Evolutionary conservation across 2,797 vertebrate genomes (phyloP).

Genomic region (Esox masquinongy): DNA sequence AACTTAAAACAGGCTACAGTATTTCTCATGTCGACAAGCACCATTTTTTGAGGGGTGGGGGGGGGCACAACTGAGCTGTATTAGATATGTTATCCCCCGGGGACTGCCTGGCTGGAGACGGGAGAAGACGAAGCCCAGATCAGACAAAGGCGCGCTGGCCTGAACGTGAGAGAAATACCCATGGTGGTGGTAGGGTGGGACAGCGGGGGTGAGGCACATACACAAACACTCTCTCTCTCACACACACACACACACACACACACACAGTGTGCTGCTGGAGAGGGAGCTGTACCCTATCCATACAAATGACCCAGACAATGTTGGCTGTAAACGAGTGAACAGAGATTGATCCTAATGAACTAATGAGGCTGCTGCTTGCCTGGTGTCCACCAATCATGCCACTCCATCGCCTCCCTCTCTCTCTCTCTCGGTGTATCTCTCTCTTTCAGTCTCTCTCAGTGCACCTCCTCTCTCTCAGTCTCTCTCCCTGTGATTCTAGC

Average conservation of each 20-base stretch:
- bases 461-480: no score
- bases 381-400: constrained; percentile 4
- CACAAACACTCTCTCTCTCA: background rate
- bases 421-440: no score
- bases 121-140: constrained; percentile 4
- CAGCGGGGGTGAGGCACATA: constrained; percentile 10
- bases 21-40: constrained; percentile 29
- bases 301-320: constrained; percentile 34
- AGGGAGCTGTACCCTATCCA: constrained; percentile 5
- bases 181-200: constrained; percentile 27
- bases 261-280: background rate
- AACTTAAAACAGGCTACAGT: constrained; percentile 9
- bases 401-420: no score
- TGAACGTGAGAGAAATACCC: constrained; percentile 40
- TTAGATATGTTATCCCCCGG: background rate
- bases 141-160: constrained; percentile 40
- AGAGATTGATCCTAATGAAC: constrained; percentile 66
- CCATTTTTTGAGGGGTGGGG: constrained; percentile 21
- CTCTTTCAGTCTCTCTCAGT: no score
- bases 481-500: no score
- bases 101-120: background rate
- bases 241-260: background rate
- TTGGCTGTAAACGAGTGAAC: constrained; percentile 54
- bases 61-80: constrained; percentile 9
- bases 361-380: constrained; percentile 74